These are phyloP conservation scores for Gobio occitaniae DNA, from an alignment of 2,797 vertebrate genomes.

Conservation along the genomic window DNA sequence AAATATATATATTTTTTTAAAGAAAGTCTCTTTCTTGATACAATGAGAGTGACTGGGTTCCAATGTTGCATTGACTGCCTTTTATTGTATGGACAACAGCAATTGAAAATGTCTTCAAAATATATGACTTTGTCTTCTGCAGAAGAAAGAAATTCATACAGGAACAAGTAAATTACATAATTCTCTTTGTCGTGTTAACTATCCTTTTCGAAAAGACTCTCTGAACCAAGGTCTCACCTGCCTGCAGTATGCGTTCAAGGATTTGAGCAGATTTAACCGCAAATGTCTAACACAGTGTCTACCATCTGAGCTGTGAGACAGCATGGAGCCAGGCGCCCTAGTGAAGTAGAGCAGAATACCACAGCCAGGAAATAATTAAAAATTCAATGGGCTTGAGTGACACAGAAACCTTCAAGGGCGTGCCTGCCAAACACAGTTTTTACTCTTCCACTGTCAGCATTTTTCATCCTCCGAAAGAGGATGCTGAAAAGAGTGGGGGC, in stretches of 20 bases:
- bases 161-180: background rate
- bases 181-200: background rate
- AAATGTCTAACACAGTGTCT: constrained; percentile 53
- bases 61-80: background rate
- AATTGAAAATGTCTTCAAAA: background rate
- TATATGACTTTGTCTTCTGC: background rate
- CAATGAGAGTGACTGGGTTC: background rate
- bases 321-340: constrained; percentile 57
- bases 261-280: constrained; percentile 58
- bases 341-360: constrained; percentile 70
- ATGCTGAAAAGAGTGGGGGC: constrained; percentile 66
- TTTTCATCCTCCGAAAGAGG: constrained; percentile 65
- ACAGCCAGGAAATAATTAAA: constrained; percentile 89
- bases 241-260: constrained; percentile 46
- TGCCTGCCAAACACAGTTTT: constrained; percentile 81
- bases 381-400: constrained; percentile 86
- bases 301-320: constrained; percentile 55
- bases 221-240: constrained; percentile 46
- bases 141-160: background rate
- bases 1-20: background rate
- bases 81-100: background rate
- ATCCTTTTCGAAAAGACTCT: constrained; percentile 2
- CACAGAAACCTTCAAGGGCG: constrained; percentile 89
- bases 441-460: constrained; percentile 82
- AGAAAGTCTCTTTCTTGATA: too few species aligned